Conservation (phyloP, 2,797 vertebrate species). For the Artibeus lituratus region DNA sequence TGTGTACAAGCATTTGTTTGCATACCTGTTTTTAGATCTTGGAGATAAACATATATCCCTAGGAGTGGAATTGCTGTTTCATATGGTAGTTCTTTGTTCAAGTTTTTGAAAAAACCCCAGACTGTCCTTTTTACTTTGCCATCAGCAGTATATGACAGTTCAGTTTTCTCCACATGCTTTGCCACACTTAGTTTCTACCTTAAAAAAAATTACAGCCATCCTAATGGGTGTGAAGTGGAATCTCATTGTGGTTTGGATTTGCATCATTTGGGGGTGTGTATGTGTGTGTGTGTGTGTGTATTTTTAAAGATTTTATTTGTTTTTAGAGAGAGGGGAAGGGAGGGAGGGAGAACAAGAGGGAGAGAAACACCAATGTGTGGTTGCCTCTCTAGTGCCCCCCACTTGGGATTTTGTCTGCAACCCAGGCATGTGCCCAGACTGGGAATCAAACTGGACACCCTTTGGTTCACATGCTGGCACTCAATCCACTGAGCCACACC, state of each 20-base stretch:
- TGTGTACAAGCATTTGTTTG: not conserved
- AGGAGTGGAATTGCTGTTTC: not conserved
- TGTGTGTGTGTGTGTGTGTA: too few species aligned
- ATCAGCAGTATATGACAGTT: not conserved
- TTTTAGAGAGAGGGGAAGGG: too few species aligned
- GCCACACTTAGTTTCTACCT: not conserved
- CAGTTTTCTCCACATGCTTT: not conserved
- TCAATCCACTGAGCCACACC: too few species aligned
- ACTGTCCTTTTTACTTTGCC: not conserved
- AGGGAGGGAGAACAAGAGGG: too few species aligned
- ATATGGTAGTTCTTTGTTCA: not conserved
- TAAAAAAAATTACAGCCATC: not conserved
- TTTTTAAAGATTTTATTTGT: too few species aligned
- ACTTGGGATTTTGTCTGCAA: too few species aligned
- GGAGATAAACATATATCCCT: not conserved
- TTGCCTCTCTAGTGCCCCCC: too few species aligned
- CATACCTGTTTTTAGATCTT: not conserved
- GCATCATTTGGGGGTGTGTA: too few species aligned
- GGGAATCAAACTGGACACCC: too few species aligned
- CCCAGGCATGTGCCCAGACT: too few species aligned
- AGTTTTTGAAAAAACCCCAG: not conserved
- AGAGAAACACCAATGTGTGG: too few species aligned
- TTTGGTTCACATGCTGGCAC: too few species aligned
- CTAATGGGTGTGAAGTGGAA: not conserved
- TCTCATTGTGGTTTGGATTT: constrained; percentile 4